Base-by-base conservation (phyloP, 64 coral and sea anemone species). In the Acropora tenuis region DNA sequence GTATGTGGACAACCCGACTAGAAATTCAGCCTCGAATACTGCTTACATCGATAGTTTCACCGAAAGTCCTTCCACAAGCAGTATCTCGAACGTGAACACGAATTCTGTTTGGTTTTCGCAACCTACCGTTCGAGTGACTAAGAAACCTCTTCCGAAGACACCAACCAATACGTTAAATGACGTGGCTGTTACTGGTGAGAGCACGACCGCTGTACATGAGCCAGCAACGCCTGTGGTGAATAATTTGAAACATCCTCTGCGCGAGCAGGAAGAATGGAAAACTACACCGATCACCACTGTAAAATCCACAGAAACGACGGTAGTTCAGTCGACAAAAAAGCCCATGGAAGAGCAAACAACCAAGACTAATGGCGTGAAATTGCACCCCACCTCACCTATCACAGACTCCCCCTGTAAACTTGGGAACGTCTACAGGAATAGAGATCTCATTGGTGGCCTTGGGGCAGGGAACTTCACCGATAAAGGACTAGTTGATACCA, bases 401-500 rank as follows among this genome's bases (percentile, higher is more conserved):
- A 6, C 81, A 0, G 68, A 75, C 8, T 30, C 50, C 1, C 65
- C 20, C 6, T 96, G 94, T 49, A 93, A 90, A 80, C 43, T 84
- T 12, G 92, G 95, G 9, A 77, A 97, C 46, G 90, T 93, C 1
- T 88, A 87, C 30, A 72, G 92, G 74, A 90, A 97, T 59, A 90
- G 93, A 8, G 95, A 97, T 77, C 93, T 97, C 7, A 84, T 94
- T 0, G 95, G 95, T 84, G 95, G 95, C 2, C 86, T 97, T 72
- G 92, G 92, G 0, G 84, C 92, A 7, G 95, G 95, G 57, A 97
- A 97, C 43, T 97, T 97, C n/a, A 91, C 88, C 4, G 92, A 97
- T 47, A 91, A 97, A 88, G 95, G 95, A 48, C 57, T 17, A 49
- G 92, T 97, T 4, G 7, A 63, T 8, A 61, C 88, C 4, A 97